Evolutionary conservation across 2,888 invertebrate species (phyloP).

Genomic region (Lordiphosa andalusiaca): DNA sequence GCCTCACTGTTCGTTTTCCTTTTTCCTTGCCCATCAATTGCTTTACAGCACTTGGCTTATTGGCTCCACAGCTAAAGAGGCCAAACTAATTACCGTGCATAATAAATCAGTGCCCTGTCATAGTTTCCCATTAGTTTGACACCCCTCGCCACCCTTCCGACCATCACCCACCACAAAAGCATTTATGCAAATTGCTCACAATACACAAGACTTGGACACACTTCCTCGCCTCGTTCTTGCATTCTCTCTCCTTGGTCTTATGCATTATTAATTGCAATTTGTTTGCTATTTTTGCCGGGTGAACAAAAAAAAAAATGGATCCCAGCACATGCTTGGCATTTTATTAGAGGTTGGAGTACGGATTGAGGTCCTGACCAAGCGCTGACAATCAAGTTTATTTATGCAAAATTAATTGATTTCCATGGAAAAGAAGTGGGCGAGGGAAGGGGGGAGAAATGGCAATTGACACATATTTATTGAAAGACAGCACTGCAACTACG

Average conservation of each 20-base stretch:
- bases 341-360: conserved; percentile 1
- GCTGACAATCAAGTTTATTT: conserved; percentile 40
- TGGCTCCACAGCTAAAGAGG: conserved; percentile 58
- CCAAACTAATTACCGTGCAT: conserved; percentile 70
- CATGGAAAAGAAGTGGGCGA: conserved; percentile 36
- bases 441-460: conserved; percentile 28
- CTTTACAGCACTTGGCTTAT: conserved; percentile 38
- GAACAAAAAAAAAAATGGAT: conserved; percentile 22
- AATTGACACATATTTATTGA: conserved; percentile 49
- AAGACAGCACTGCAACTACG: conserved; percentile 15
- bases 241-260: conserved; percentile 8
- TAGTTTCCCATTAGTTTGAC: conserved; percentile 65
- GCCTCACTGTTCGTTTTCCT: conserved; percentile 8
- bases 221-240: not conserved
- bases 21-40: not conserved
- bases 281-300: conserved; percentile 52
- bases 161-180: conserved; percentile 18
- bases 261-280: conserved; percentile 70
- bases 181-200: conserved; percentile 68
- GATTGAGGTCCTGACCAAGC: conserved; percentile 4
- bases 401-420: conserved; percentile 71
- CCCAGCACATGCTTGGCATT: conserved; percentile 16
- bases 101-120: conserved; percentile 69
- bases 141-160: conserved; percentile 18
- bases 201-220: conserved; percentile 19